These are phyloP conservation scores for Falco naumanni DNA, from an alignment of 2,797 vertebrate genomes.

Conservation along the genomic window DNA sequence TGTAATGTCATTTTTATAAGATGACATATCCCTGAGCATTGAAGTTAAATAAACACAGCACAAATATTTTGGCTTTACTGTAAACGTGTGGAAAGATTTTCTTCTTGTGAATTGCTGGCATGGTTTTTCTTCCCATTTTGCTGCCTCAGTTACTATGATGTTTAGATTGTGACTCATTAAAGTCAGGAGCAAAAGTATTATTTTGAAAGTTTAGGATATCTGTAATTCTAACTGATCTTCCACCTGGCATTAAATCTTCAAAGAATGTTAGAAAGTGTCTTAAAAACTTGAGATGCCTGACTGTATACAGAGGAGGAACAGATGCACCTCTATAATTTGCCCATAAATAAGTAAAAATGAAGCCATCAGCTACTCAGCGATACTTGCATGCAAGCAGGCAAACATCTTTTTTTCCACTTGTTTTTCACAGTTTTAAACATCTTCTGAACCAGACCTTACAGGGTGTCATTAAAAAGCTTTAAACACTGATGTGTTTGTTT, in stretches of 20 bases:
- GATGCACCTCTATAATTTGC: constrained; percentile 68
- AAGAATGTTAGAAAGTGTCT: constrained; percentile 51
- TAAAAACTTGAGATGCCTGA: constrained; percentile 49
- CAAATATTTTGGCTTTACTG: constrained; percentile 6
- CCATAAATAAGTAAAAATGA: constrained; percentile 71
- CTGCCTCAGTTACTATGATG: not conserved
- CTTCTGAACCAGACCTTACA: constrained; percentile 34
- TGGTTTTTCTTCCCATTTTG: not conserved
- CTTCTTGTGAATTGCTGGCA: not conserved
- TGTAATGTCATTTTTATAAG: not conserved
- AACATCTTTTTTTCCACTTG: constrained; percentile 9
- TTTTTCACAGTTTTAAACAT: not conserved
- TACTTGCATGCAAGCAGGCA: constrained; percentile 11
- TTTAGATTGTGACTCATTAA: constrained; percentile 44
- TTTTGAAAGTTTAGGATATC: constrained; percentile 50
- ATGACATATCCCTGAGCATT: not conserved
- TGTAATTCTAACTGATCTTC: constrained; percentile 64
- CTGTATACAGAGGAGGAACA: constrained; percentile 58
- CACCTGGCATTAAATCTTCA: constrained; percentile 48
- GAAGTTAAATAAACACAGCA: constrained; percentile 34
- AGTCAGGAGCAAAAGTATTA: constrained; percentile 46
- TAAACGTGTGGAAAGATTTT: constrained; percentile 18
- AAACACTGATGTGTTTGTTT: constrained; percentile 26
- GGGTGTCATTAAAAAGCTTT: constrained; percentile 27
- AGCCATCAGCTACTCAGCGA: constrained; percentile 38